phyloP scores from a whole-genome alignment of 2,797 vertebrate species.

The Chloroceryle inda region DNA sequence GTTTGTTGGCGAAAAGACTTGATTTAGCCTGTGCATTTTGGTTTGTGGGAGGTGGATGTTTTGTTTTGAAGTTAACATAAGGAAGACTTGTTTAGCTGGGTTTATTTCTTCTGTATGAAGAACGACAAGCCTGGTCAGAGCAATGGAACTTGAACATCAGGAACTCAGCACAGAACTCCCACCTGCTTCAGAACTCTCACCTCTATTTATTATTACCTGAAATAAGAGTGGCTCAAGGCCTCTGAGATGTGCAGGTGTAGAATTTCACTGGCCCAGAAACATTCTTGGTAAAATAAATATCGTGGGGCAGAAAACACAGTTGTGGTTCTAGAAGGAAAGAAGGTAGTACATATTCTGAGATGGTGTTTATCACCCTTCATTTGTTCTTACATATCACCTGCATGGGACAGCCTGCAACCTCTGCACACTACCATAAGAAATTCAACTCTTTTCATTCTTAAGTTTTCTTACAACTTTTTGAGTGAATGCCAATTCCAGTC shows the following conservation, averaged over 20 bases:
- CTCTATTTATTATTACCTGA: not conserved
- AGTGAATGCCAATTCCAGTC: not conserved
- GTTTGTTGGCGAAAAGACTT: not conserved
- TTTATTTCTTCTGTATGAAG: not conserved
- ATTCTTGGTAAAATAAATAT: constrained; percentile 7
- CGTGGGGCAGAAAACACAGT: not conserved
- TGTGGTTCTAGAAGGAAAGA: not conserved
- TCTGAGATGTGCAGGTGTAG: constrained; percentile 37
- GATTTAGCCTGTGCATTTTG: not conserved
- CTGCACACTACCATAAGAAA: not conserved
- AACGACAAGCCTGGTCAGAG: not conserved
- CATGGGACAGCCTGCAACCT: not conserved
- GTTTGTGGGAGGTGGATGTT: not conserved
- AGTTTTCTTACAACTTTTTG: not conserved
- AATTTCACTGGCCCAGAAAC: constrained; percentile 33
- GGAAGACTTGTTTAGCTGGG: not conserved
- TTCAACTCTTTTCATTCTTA: not conserved
- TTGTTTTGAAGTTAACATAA: not conserved
- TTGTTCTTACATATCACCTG: not conserved
- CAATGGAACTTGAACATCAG: not conserved
- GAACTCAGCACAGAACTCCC: not conserved
- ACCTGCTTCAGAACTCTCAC: constrained; percentile 25
- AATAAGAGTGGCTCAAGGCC: constrained; percentile 34
- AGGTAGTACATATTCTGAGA: not conserved
- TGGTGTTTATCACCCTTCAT: not conserved